These are phyloP conservation scores for Acromyrmex heyeri DNA, from an alignment of 1,140 invertebrate species.

Conservation along the genomic window DNA sequence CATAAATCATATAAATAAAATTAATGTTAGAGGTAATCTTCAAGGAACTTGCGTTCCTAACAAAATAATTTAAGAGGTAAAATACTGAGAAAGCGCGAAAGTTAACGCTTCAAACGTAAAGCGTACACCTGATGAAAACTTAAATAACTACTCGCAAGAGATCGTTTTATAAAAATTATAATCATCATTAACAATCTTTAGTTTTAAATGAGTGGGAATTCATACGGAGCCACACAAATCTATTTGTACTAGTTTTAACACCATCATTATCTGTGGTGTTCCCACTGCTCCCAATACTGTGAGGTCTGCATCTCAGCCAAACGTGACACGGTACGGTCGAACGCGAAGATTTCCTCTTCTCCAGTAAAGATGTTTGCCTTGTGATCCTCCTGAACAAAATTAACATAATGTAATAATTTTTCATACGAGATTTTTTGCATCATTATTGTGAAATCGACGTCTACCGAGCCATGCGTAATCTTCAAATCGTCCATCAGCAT, in stretches of 20 bases:
- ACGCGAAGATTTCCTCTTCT: slow-evolving; percentile 99
- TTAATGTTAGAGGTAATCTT: slow-evolving; percentile 21
- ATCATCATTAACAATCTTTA: slow-evolving; percentile 11
- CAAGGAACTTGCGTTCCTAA: not conserved
- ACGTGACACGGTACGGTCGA: slow-evolving; percentile 96
- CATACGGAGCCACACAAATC: slow-evolving; percentile 19
- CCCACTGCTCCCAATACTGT: slow-evolving; percentile 96
- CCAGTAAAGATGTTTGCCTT: slow-evolving; percentile 97
- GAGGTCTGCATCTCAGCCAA: slow-evolving; percentile 98
- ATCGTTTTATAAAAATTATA: slow-evolving; percentile 6
- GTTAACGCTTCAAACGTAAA: not conserved
- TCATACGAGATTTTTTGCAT: not conserved
- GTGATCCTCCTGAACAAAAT: slow-evolving; percentile 87
- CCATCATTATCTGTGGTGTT: slow-evolving; percentile 85
- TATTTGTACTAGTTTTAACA: slow-evolving; percentile 50
- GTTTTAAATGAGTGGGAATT: not conserved
- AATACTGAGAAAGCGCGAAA: slow-evolving; percentile 40
- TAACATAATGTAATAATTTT: not conserved
- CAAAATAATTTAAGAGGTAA: not conserved
- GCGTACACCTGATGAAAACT: not conserved
- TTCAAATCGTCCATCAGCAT: slow-evolving; percentile 97
- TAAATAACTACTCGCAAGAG: slow-evolving; percentile 18
- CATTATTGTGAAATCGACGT: slow-evolving; percentile 45
- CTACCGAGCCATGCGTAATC: slow-evolving; percentile 89
- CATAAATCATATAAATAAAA: slow-evolving; percentile 34